Percentiles rank a stretch among this genome's conserved stretches.
Evolutionary conservation across 2,113 vertebrate genomes (phyloP).

Genomic region (Clarias macrocephalus): DNA sequence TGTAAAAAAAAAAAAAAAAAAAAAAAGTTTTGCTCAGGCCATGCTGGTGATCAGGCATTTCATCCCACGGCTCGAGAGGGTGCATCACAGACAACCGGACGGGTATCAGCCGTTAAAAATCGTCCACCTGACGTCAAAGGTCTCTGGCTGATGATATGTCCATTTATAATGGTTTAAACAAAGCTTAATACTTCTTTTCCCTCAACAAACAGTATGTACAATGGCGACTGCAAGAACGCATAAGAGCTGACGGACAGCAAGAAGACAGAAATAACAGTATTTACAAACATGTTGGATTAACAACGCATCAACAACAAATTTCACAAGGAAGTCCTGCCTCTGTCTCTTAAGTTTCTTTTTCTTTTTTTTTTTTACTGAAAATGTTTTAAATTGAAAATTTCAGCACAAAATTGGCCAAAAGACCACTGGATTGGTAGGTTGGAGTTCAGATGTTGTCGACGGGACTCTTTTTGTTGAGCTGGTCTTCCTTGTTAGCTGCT

Average conservation of each 20-base stretch:
- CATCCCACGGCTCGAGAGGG: slow-evolving; percentile 27
- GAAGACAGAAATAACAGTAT: slow-evolving; percentile 98
- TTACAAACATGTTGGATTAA: slow-evolving; percentile 88
- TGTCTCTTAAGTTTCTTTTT: slow-evolving; percentile 35
- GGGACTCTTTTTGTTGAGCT: slow-evolving; percentile 69
- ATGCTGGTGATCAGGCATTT: slow-evolving; percentile 64
- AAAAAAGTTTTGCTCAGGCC: slow-evolving; percentile 50
- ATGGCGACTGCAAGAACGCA: slow-evolving; percentile 87
- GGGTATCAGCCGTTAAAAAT: background rate
- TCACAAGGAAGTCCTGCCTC: slow-evolving; percentile 73
- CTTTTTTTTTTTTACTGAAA: slow-evolving; percentile 77
- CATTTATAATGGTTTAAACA: slow-evolving; percentile 22
- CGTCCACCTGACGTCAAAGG: background rate
- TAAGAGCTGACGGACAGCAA: slow-evolving; percentile 85
- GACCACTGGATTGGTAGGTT: slow-evolving; percentile 56
- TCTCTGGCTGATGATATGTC: slow-evolving; percentile 9
- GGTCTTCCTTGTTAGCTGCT: slow-evolving; percentile 85
- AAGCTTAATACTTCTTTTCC: slow-evolving; percentile 22
- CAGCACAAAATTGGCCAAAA: slow-evolving; percentile 85
- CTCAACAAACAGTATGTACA: slow-evolving; percentile 71
- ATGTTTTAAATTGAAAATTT: slow-evolving; percentile 70
- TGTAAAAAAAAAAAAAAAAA: background rate
- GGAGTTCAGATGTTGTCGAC: slow-evolving; percentile 58
- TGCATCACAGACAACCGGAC: slow-evolving; percentile 9
- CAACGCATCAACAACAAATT: slow-evolving; percentile 75